Percentiles rank a stretch among this genome's conserved stretches.
Conservation (phyloP, 2,113 vertebrate genomes). For the Aleadryas rufinucha region DNA sequence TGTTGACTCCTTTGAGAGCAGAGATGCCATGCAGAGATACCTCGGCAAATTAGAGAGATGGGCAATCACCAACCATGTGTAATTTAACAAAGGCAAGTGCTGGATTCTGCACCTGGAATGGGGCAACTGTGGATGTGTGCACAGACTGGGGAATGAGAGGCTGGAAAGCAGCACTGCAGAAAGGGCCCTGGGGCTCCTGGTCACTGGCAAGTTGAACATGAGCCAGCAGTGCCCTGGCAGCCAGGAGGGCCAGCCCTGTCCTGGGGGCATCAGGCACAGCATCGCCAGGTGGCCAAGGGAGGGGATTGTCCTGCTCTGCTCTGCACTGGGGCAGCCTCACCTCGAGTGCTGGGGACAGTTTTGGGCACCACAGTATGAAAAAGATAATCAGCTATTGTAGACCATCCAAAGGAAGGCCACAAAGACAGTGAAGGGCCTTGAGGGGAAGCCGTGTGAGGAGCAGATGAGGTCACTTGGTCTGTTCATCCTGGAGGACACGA, state of each 20-base stretch:
- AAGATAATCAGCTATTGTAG: background rate
- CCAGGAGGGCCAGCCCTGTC: background rate
- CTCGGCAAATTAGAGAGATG: background rate
- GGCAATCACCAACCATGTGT: rapidly evolving
- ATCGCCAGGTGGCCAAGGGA: rapidly evolving
- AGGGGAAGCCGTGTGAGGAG: rapidly evolving
- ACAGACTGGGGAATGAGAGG: background rate
- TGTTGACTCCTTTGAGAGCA: background rate
- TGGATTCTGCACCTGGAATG: background rate
- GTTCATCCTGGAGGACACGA: background rate
- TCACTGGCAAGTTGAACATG: rapidly evolving
- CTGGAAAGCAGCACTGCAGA: rapidly evolving
- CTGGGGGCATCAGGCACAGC: background rate
- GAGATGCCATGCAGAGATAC: background rate
- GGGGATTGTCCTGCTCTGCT: background rate
- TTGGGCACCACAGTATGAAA: background rate
- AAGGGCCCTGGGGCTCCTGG: background rate
- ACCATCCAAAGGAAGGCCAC: background rate
- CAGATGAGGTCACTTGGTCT: background rate
- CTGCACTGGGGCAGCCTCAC: rapidly evolving
- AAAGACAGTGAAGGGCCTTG: background rate
- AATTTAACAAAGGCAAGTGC: background rate
- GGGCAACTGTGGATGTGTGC: background rate
- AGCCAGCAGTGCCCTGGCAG: background rate
- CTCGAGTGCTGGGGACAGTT: background rate